Evolutionary conservation across 2,797 vertebrate species (phyloP).

Genomic region (Mormyrus proboscirostris): DNA sequence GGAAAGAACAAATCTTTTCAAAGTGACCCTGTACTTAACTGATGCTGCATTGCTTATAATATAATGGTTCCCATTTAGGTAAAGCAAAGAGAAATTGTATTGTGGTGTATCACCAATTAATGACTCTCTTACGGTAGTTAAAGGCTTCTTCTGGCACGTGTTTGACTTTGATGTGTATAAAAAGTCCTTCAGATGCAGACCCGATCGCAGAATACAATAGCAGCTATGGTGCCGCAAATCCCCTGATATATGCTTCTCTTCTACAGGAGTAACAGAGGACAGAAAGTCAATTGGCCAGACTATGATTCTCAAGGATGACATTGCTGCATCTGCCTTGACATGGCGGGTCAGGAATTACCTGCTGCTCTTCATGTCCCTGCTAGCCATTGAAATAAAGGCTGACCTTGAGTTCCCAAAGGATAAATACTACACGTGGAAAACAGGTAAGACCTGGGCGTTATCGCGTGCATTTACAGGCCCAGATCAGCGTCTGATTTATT

Average conservation of each 20-base stretch:
- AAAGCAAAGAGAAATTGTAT: neutral
- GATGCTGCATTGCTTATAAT: neutral
- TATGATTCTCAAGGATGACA: slow-evolving; percentile 82
- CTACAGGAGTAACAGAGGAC: slow-evolving; percentile 71
- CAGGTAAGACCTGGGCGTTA: slow-evolving; percentile 66
- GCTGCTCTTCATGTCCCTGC: slow-evolving; percentile 63
- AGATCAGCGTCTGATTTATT: neutral
- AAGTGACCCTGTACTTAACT: neutral
- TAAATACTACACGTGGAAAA: slow-evolving; percentile 84
- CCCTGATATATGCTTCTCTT: slow-evolving; percentile 25
- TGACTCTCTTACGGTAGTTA: neutral
- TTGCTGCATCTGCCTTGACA: slow-evolving; percentile 64
- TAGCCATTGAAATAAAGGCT: slow-evolving; percentile 61
- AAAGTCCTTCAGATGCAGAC: neutral
- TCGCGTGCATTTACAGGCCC: neutral
- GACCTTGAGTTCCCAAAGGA: slow-evolving; percentile 71
- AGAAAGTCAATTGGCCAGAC: slow-evolving; percentile 71
- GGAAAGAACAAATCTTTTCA: too few relatives aligned
- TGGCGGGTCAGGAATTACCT: slow-evolving; percentile 62
- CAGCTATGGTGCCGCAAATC: neutral
- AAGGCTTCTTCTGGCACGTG: neutral
- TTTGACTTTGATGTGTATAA: slow-evolving; percentile 2
- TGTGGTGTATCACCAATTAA: neutral
- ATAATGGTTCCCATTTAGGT: neutral
- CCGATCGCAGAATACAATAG: neutral